Conservation (phyloP, 2,888 invertebrate species). For the Lepidocyrtinus sp. region DNA sequence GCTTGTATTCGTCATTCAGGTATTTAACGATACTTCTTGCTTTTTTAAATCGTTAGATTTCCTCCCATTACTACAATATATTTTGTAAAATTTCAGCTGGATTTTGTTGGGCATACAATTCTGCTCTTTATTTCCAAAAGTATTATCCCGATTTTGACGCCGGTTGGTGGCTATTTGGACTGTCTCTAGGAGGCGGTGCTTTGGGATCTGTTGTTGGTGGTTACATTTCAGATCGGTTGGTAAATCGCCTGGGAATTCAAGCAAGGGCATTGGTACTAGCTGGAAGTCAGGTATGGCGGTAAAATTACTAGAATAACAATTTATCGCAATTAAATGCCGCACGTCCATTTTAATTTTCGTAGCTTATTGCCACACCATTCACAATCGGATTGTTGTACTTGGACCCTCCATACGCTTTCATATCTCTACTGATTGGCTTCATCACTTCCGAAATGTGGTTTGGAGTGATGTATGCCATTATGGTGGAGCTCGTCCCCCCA, state of each 20-base stretch:
- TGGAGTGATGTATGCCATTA: conserved; percentile 90
- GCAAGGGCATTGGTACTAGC: conserved; percentile 87
- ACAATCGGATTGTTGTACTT: conserved; percentile 90
- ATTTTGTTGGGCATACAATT: conserved; percentile 93
- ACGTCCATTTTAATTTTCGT: conserved; percentile 53
- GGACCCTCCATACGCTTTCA: conserved; percentile 88
- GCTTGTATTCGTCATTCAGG: conserved; percentile 91
- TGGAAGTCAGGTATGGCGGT: conserved; percentile 79
- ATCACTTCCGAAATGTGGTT: conserved; percentile 97
- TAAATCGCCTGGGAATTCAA: conserved; percentile 87
- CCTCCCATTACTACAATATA: background rate
- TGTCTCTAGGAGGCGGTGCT: conserved; percentile 88
- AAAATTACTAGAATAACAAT: too few relatives aligned
- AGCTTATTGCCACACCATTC: conserved; percentile 86
- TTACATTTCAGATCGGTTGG: conserved; percentile 87
- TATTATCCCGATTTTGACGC: conserved; percentile 89
- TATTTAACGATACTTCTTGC: conserved; percentile 71
- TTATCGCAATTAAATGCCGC: too few relatives aligned
- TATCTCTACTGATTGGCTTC: conserved; percentile 89
- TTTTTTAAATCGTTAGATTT: conserved; percentile 2
- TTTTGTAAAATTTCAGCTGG: conserved; percentile 77
- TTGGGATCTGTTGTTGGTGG: conserved; percentile 80
- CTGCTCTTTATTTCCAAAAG: conserved; percentile 88
- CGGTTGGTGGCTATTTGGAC: conserved; percentile 89
- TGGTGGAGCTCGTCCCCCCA: conserved; percentile 90